Conservation (phyloP, 2,113 vertebrate genomes). For the Tursiops truncatus region DNA sequence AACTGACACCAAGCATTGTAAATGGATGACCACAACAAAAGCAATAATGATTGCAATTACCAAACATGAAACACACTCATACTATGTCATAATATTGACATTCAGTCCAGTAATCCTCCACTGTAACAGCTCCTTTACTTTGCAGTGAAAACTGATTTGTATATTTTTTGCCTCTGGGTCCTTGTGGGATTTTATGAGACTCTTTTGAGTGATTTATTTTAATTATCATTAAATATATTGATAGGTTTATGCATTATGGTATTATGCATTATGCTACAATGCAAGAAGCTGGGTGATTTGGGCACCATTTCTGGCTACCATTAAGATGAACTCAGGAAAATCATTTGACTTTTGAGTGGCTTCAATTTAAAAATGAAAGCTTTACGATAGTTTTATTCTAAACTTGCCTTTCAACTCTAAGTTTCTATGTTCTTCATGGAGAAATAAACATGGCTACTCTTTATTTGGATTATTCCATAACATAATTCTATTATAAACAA, state of each 20-base stretch:
- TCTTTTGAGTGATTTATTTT: background rate
- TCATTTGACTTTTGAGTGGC: background rate
- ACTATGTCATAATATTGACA: no score
- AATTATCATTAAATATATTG: background rate
- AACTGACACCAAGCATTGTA: no score
- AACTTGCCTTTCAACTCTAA: background rate
- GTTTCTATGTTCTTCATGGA: background rate
- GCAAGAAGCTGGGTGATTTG: background rate
- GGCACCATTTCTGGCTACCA: background rate
- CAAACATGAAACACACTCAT: no score
- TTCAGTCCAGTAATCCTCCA: no score
- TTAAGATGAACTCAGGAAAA: background rate
- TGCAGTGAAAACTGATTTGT: no score
- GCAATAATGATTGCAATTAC: no score
- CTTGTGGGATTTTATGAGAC: background rate
- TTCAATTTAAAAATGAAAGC: background rate
- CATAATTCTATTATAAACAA: background rate
- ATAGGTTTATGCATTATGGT: background rate
- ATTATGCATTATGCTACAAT: background rate
- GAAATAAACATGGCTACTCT: background rate
- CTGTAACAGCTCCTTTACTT: no score
- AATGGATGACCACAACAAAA: no score
- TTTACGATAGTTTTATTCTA: background rate
- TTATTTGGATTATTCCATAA: background rate
- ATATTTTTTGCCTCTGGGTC: no score